Evolutionary conservation across 2,797 vertebrate genomes (phyloP), one percentile per base, ranked within the genome.

Genomic region (Tragopan temminckii): DNA sequence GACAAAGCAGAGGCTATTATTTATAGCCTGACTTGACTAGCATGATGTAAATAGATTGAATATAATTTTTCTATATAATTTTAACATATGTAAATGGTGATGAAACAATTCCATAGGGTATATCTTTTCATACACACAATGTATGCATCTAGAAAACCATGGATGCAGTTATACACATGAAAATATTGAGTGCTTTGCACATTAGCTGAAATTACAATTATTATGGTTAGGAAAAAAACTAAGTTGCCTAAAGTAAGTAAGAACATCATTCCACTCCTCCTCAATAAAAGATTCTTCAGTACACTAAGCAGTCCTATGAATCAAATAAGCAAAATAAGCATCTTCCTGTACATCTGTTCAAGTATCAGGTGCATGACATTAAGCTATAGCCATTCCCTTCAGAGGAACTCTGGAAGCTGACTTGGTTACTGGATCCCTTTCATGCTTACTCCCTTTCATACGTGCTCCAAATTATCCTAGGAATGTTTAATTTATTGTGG

Each of bases 401-500:
- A 55, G 15, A 93, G 36, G 18, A 35, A n/a, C 20, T 90, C 83
- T 85, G 52, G 40, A 86, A 84, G 35, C 45, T 83, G 82, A 53
- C 8, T 33, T 69, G 9, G 33, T 80, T 71, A 77, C 17, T 42
- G 53, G 48, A 71, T 45, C 52, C 21, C 17, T 53, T 78, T 82
- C 18, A 45, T 18, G 36, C 20, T 11, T 38, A 36, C 8, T 63
- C 42, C 36, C 46, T 67, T 70, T 67, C 63, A 45, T 21, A 55
- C 2, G 2, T 48, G 23, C 33, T 68, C 70, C 77, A 81, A 80
- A 74, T 75, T 75, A 68, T 17, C 9, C 75, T 33, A 62, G 58
- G 58, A 78, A 75, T 71, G 58, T 87, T 88, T 75, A 40, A 85
- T 83, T 70, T 75, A 64, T 53, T 68, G 45, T 46, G 42, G 66